Conservation (phyloP, 2,888 invertebrate species). For the Thelaira solivaga region DNA sequence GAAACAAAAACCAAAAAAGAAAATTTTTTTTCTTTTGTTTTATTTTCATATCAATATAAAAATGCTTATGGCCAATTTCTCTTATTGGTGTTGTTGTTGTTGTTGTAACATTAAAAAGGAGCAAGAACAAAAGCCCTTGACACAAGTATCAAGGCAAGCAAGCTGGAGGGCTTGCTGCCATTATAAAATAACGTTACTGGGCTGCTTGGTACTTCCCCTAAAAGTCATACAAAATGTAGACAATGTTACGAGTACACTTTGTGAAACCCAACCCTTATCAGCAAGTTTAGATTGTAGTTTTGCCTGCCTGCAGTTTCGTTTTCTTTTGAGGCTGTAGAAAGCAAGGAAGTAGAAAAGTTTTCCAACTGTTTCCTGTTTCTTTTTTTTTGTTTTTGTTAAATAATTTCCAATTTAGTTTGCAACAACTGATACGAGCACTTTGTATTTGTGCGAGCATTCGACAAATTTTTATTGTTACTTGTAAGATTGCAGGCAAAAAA, state of each 20-base stretch:
- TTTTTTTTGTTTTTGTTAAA: constrained; percentile 33
- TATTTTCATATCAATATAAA: constrained; percentile 27
- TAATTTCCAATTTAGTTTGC: constrained; percentile 29
- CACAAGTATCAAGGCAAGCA: constrained; percentile 16
- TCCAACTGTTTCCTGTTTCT: constrained; percentile 23
- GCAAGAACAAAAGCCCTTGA: background rate
- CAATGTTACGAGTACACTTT: background rate
- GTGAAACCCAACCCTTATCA: background rate
- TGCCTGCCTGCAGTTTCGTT: background rate
- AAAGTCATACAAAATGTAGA: background rate
- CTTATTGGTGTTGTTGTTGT: too few species aligned
- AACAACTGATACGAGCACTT: constrained; percentile 30
- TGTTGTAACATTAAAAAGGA: constrained; percentile 1
- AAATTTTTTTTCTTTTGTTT: too few species aligned
- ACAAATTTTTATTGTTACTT: constrained; percentile 12
- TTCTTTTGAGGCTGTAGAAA: background rate
- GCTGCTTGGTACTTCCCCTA: constrained; percentile 1
- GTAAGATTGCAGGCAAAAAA: background rate
- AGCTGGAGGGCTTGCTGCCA: too few species aligned
- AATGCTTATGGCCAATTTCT: constrained; percentile 42
- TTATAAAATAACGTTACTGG: too few species aligned
- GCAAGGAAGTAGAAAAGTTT: constrained; percentile 7
- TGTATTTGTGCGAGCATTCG: constrained; percentile 3
- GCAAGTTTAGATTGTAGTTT: background rate
- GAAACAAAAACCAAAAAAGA: background rate